Percentiles rank a stretch among this genome's conserved stretches.
phyloP scores from a whole-genome alignment of 2,113 vertebrate species.

The Zapornia atra region DNA sequence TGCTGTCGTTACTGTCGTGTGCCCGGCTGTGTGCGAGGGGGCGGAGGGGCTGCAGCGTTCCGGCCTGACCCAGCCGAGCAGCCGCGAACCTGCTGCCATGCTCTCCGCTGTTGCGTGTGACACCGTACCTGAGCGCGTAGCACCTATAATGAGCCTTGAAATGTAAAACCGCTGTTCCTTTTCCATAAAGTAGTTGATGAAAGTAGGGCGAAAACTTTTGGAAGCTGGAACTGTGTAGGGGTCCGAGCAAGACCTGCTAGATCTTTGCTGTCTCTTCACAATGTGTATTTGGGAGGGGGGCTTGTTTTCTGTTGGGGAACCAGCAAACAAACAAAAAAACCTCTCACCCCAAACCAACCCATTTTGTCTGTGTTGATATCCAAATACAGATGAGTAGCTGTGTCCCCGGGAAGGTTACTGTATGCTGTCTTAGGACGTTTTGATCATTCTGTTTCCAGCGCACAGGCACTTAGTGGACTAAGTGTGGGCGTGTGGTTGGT shows the following conservation, averaged over 20 bases:
- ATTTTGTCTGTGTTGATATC: background rate
- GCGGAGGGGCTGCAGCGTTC: background rate
- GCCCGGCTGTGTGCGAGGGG: background rate
- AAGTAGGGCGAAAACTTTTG: background rate
- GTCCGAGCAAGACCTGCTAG: background rate
- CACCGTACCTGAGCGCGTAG: background rate
- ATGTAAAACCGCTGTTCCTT: background rate
- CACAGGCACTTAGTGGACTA: background rate
- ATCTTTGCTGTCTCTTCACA: background rate
- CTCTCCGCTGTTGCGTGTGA: fast-evolving
- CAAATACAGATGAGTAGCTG: background rate
- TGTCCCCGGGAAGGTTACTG: background rate
- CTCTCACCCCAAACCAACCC: too few relatives aligned
- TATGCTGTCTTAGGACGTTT: background rate
- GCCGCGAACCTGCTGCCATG: background rate
- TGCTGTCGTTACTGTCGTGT: background rate
- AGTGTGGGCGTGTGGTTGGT: background rate
- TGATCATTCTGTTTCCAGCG: background rate
- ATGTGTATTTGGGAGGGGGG: background rate
- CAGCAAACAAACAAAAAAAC: background rate
- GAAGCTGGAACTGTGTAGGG: background rate
- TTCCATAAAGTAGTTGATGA: background rate
- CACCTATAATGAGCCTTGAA: fast-evolving
- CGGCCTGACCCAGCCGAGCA: fast-evolving
- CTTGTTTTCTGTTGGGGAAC: background rate